These are phyloP conservation scores for Callipepla californica DNA, from an alignment of 2,113 vertebrate species.

Conservation along the genomic window DNA sequence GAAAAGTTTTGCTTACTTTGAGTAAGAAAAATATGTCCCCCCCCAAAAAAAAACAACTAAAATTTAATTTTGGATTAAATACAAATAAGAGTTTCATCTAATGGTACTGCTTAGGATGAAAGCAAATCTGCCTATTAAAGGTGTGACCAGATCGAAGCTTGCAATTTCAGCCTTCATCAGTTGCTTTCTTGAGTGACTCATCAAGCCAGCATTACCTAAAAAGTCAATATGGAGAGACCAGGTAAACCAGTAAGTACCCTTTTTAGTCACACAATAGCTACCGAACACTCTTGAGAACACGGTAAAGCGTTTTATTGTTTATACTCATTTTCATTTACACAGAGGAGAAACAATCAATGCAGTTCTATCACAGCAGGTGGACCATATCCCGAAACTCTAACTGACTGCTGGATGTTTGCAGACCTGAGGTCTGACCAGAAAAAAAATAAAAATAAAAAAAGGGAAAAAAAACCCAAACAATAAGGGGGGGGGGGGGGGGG, in stretches of 20 bases:
- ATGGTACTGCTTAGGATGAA: not conserved
- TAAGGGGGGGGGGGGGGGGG: not conserved
- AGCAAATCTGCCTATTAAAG: slow-evolving; percentile 5
- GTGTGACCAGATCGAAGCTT: not conserved
- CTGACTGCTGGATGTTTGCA: slow-evolving; percentile 59
- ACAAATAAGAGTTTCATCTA: not conserved
- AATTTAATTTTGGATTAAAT: not conserved
- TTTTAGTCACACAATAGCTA: slow-evolving; percentile 63
- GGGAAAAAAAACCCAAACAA: not conserved
- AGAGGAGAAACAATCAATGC: slow-evolving; percentile 77
- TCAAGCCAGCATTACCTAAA: slow-evolving; percentile 49
- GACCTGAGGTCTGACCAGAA: slow-evolving; percentile 34
- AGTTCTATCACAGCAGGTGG: slow-evolving; percentile 74
- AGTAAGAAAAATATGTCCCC: not conserved
- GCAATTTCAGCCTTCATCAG: slow-evolving; percentile 2
- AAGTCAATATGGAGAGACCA: slow-evolving; percentile 25
- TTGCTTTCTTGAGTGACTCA: slow-evolving; percentile 43
- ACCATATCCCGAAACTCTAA: slow-evolving; percentile 64
- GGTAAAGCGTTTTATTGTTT: slow-evolving; percentile 79
- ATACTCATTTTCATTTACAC: slow-evolving; percentile 79
- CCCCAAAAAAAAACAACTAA: not conserved
- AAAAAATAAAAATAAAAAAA: not conserved
- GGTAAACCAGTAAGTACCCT: slow-evolving; percentile 42
- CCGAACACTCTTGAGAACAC: slow-evolving; percentile 69
- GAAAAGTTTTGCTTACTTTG: not conserved